Percentiles rank a stretch among this genome's conserved stretches.
These are phyloP conservation scores for Fundulus diaphanus DNA, from an alignment of 2,797 vertebrate species.

Conservation along the genomic window DNA sequence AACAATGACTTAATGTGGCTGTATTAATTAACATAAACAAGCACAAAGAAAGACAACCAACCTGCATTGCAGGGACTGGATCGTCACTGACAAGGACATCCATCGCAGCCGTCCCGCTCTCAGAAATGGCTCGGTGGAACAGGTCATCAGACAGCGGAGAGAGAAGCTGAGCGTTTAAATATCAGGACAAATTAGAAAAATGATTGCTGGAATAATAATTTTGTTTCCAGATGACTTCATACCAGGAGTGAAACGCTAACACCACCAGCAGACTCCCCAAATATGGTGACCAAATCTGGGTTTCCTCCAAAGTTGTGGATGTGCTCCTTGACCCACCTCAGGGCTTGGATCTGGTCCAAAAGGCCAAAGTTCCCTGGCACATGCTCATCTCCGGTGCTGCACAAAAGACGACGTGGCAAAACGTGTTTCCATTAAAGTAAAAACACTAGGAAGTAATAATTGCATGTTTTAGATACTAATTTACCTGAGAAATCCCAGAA, in stretches of 20 bases:
- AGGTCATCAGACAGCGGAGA: conserved; percentile 79
- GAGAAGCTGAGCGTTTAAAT: conserved; percentile 66
- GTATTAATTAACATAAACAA: neutral
- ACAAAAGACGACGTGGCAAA: conserved; percentile 15
- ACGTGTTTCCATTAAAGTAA: neutral
- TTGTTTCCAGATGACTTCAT: conserved; percentile 12
- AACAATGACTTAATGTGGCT: neutral
- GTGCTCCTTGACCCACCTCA: conserved; percentile 81
- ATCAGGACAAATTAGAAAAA: neutral
- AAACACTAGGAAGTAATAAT: neutral
- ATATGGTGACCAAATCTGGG: conserved; percentile 78
- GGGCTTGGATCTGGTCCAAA: conserved; percentile 79
- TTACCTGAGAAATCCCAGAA: conserved; percentile 87
- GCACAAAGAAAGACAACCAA: conserved; percentile 30
- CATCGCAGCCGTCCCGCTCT: conserved; percentile 79
- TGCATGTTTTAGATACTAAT: neutral
- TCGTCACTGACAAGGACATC: fast-evolving
- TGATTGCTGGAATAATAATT: neutral
- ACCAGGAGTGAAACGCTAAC: conserved; percentile 78
- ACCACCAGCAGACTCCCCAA: conserved; percentile 84
- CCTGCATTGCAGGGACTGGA: conserved; percentile 56
- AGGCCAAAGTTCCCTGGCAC: conserved; percentile 79
- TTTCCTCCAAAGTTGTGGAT: conserved; percentile 82
- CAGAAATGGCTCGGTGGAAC: conserved; percentile 76
- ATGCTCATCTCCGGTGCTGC: conserved; percentile 78